A percentile compares a stretch with the other conserved stretches of the same genome.
These are phyloP conservation scores for Drosophila prolongata DNA, from an alignment of 2,888 invertebrate species.

Conservation along the genomic window DNA sequence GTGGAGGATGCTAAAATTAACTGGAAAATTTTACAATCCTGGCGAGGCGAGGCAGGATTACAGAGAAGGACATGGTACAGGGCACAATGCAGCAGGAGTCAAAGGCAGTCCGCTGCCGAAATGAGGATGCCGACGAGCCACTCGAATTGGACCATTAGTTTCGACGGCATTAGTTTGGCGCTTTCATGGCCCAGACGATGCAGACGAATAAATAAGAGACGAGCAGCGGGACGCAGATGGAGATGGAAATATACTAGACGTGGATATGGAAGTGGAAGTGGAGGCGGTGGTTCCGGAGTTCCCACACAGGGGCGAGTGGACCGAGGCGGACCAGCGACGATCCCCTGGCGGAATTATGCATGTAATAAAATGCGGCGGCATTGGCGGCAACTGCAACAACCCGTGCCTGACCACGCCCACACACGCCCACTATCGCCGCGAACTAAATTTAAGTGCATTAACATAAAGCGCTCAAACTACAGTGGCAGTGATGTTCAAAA, in stretches of 20 bases:
- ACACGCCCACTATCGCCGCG: conserved; percentile 59
- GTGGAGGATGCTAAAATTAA: conserved; percentile 68
- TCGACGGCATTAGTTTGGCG: conserved; percentile 82
- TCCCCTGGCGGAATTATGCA: conserved; percentile 83
- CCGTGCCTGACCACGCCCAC: conserved; percentile 56
- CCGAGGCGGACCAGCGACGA: conserved; percentile 18
- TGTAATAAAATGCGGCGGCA: conserved; percentile 82
- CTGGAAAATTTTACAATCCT: conserved; percentile 77
- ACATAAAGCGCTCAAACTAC: conserved; percentile 73
- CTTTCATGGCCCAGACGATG: conserved; percentile 67
- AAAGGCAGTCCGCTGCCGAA: conserved; percentile 15
- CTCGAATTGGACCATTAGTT: conserved; percentile 83
- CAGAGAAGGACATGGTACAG: conserved; percentile 39
- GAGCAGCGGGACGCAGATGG: conserved; percentile 53
- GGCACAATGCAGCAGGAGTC: conserved; percentile 26
- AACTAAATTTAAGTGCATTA: conserved; percentile 81
- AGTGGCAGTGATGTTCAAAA: neutral
- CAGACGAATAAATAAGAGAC: conserved; percentile 75
- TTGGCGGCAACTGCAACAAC: conserved; percentile 47
- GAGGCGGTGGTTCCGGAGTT: neutral
- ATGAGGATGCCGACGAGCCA: conserved; percentile 64
- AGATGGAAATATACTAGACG: conserved; percentile 19
- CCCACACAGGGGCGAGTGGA: conserved; percentile 20
- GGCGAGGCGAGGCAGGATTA: conserved; percentile 64
- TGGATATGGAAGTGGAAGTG: neutral